A percentile compares a stretch with the other conserved stretches of the same genome.
phyloP scores from a whole-genome alignment of 2,113 vertebrate genomes.

The Conger conger region DNA sequence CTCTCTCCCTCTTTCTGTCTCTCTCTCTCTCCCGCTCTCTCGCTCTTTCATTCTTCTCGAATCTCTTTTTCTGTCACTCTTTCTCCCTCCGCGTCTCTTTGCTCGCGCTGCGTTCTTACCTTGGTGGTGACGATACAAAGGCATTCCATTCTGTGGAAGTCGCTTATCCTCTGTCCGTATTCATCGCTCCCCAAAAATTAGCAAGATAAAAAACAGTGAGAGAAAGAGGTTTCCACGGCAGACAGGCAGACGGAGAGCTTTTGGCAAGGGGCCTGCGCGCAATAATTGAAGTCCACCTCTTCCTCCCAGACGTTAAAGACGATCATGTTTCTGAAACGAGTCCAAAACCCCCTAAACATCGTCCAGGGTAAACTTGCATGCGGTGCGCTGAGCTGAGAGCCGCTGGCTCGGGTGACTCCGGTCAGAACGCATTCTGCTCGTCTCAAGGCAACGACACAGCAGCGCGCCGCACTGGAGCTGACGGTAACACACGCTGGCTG shows the following conservation, averaged over 20 bases:
- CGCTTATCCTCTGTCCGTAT: neutral
- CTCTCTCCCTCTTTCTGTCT: neutral
- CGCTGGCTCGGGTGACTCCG: neutral
- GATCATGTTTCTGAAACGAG: neutral
- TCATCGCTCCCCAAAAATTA: neutral
- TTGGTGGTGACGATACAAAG: conserved; percentile 7
- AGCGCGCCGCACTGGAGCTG: neutral
- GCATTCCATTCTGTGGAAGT: conserved; percentile 8
- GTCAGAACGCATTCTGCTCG: neutral
- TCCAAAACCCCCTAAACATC: neutral
- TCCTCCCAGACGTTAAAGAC: neutral
- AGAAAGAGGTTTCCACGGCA: neutral
- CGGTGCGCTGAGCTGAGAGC: neutral
- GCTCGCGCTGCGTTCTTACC: neutral
- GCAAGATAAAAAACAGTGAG: neutral
- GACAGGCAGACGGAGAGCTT: neutral
- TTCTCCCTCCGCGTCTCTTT: neutral
- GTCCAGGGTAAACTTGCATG: neutral
- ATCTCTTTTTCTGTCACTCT: neutral
- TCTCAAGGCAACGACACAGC: neutral
- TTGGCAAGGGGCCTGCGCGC: neutral
- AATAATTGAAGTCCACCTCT: neutral
- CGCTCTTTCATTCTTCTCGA: neutral
- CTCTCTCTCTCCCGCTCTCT: neutral
- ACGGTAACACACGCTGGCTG: neutral